Conservation (phyloP, 2,888 invertebrate species). For the Amblyteles armatorius region DNA sequence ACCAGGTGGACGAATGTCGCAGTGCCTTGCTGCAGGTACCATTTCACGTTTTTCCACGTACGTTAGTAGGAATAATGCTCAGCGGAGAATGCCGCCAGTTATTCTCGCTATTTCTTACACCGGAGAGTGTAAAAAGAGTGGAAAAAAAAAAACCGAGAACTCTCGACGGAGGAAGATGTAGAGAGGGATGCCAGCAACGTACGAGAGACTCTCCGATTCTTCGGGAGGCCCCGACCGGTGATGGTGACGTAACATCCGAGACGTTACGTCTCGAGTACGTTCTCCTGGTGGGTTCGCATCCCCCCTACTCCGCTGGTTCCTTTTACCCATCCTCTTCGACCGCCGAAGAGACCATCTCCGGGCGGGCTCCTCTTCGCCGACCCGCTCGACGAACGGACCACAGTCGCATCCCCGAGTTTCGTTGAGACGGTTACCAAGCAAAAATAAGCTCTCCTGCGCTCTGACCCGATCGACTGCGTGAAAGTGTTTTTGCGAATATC, state of each 20-base stretch:
- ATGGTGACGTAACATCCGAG: slow-evolving; percentile 72
- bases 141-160: background rate
- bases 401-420: slow-evolving; percentile 81
- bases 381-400: slow-evolving; percentile 73
- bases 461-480: slow-evolving; percentile 33
- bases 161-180: slow-evolving; percentile 4
- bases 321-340: slow-evolving; percentile 65
- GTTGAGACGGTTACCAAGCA: slow-evolving; percentile 75
- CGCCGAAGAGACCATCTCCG: slow-evolving; percentile 54
- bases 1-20: slow-evolving; percentile 31
- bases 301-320: slow-evolving; percentile 51
- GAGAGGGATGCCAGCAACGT: slow-evolving; percentile 50
- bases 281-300: slow-evolving; percentile 19
- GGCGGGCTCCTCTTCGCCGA: slow-evolving; percentile 72
- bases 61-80: slow-evolving; percentile 8
- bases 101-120: slow-evolving; percentile 15
- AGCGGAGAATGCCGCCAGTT: slow-evolving; percentile 34
- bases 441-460: slow-evolving; percentile 56
- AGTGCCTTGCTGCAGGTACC: slow-evolving; percentile 29
- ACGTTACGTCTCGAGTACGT: slow-evolving; percentile 71
- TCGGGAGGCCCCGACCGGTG: slow-evolving; percentile 39
- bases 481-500: slow-evolving; percentile 58
- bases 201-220: slow-evolving; percentile 44
- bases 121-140: slow-evolving; percentile 9
- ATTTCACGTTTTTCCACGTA: slow-evolving; percentile 15